Evolutionary conservation across 2,888 invertebrate species (phyloP).

Genomic region (Cheilosia variabilis): DNA sequence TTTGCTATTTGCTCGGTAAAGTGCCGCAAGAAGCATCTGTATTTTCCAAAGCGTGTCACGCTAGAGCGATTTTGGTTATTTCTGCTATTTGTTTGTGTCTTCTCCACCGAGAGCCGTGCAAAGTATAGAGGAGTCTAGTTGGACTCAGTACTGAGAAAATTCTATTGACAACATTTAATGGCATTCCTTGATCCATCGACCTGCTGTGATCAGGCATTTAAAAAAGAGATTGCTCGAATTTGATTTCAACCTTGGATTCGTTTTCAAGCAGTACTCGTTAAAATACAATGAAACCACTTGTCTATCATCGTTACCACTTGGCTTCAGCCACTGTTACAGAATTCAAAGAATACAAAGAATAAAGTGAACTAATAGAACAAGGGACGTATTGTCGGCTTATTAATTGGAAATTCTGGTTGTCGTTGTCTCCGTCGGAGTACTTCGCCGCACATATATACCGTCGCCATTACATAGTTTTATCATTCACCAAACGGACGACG

Average conservation of each 20-base stretch:
- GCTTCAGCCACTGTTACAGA: constrained; percentile 30
- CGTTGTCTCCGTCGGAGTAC: constrained; percentile 40
- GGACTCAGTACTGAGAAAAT: not conserved
- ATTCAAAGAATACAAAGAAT: constrained; percentile 19
- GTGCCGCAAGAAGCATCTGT: constrained; percentile 42
- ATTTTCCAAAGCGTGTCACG: not conserved
- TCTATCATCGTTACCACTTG: constrained; percentile 36
- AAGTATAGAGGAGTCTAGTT: not conserved
- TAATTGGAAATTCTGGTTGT: constrained; percentile 40
- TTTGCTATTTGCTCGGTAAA: constrained; percentile 5
- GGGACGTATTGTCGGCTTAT: not conserved
- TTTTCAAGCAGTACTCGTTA: not conserved
- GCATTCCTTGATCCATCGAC: constrained; percentile 16
- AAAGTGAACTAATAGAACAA: not conserved
- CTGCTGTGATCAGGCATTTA: not conserved
- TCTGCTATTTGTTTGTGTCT: not conserved
- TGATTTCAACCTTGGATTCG: constrained; percentile 12
- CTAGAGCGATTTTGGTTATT: not conserved
- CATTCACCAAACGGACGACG: constrained; percentile 85
- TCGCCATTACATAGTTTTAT: constrained; percentile 18
- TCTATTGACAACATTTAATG: not conserved
- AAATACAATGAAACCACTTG: not conserved
- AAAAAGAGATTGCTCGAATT: not conserved
- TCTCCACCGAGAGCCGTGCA: constrained; percentile 30
- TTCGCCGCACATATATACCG: constrained; percentile 40